A percentile compares a stretch with the other conserved stretches of the same genome.
Evolutionary conservation across 2,888 invertebrate genomes (phyloP).

Genomic region (Griposia aprilina): DNA sequence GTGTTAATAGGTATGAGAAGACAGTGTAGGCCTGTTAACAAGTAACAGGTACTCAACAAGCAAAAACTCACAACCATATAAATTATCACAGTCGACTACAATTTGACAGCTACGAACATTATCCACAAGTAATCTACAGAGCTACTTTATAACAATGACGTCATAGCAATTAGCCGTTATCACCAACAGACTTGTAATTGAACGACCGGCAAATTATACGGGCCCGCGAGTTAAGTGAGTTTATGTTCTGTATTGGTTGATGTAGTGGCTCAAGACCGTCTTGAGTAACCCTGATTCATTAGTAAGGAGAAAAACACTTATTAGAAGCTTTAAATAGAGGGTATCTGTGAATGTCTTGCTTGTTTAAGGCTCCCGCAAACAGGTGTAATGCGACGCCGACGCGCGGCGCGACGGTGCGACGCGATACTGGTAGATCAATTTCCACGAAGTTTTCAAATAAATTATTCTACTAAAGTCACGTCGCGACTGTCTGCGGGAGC

Average conservation of each 20-base stretch:
- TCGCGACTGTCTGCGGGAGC: no score
- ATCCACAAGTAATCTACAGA: not conserved
- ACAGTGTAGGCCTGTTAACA: no score
- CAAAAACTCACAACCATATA: not conserved
- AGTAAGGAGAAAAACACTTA: not conserved
- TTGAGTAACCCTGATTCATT: constrained; percentile 39
- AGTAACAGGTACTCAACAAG: no score
- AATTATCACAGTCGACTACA: not conserved
- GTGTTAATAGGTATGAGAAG: no score
- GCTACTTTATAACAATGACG: constrained; percentile 45
- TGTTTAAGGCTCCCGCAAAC: no score
- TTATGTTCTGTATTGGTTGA: constrained; percentile 57
- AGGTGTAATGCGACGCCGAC: no score
- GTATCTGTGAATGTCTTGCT: not conserved
- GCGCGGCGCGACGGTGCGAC: no score
- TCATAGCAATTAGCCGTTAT: constrained; percentile 57
- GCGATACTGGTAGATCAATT: no score
- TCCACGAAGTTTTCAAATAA: no score
- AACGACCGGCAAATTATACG: constrained; percentile 61
- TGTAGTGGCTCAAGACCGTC: constrained; percentile 37
- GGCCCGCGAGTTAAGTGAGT: constrained; percentile 56
- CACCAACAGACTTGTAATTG: constrained; percentile 59
- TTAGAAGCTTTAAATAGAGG: constrained; percentile 3
- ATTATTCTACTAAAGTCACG: no score
- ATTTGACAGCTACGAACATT: constrained; percentile 15